Percentiles rank a stretch among this genome's conserved stretches.
phyloP scores from a whole-genome alignment of 1,140 invertebrate species.

The Drosophila oshimai region DNA sequence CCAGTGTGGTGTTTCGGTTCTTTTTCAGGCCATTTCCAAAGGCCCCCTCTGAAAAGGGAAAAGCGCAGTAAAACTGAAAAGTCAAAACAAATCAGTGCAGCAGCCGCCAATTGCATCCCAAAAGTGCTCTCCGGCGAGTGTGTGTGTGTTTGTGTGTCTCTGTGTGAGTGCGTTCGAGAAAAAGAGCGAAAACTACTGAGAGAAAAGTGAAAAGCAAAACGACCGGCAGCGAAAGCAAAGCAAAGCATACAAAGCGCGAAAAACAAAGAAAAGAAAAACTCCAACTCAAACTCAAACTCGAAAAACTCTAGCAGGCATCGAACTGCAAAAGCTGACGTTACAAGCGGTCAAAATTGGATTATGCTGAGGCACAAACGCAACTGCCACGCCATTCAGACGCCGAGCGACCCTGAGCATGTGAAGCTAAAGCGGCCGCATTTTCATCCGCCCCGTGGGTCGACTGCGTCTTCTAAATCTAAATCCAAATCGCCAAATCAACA shows the following conservation, averaged over 20 bases:
- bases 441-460: conserved; percentile 20
- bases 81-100: conserved; percentile 59
- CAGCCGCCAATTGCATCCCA: conserved; percentile 58
- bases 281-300: background rate
- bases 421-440: conserved; percentile 43
- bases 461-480: background rate
- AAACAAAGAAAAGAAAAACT: background rate
- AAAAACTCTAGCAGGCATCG: background rate
- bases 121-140: conserved; percentile 59
- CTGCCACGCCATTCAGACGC: conserved; percentile 41
- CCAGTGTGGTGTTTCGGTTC: background rate
- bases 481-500: background rate
- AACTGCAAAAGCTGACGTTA: conserved; percentile 56
- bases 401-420: conserved; percentile 67
- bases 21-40: conserved; percentile 4
- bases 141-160: conserved; percentile 8
- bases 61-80: conserved; percentile 1
- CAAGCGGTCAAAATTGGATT: conserved; percentile 66
- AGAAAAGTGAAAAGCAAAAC: conserved; percentile 76
- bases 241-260: conserved; percentile 33
- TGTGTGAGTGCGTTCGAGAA: conserved; percentile 6
- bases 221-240: conserved; percentile 77
- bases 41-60: background rate
- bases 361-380: conserved; percentile 75
- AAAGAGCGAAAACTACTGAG: too few species aligned